A percentile compares a stretch with the other conserved stretches of the same genome.
Evolutionary conservation across 2,888 invertebrate species (phyloP).

Genomic region (Trissolcus japonicus): DNA sequence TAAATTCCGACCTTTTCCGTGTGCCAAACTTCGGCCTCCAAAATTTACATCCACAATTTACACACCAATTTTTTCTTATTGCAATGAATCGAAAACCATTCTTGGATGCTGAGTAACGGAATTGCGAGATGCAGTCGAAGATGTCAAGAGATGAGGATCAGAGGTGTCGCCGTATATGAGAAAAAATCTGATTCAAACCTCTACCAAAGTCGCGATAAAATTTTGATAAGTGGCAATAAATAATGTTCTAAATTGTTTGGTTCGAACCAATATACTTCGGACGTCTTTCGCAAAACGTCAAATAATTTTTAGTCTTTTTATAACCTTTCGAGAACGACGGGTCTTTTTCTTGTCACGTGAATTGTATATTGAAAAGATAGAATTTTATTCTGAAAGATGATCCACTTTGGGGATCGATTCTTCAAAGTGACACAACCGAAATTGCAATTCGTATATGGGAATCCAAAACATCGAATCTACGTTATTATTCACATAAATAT

Average conservation of each 20-base stretch:
- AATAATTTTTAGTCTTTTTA: no score
- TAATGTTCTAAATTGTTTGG: no score
- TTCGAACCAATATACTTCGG: no score
- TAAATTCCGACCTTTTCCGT: conserved; percentile 17
- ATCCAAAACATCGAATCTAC: conserved; percentile 21
- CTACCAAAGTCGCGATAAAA: no score
- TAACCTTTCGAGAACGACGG: background rate
- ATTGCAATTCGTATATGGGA: conserved; percentile 12
- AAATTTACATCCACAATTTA: conserved; percentile 8
- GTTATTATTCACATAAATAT: conserved; percentile 41
- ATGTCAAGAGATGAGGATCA: no score
- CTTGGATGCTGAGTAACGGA: conserved; percentile 19
- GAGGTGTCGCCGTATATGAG: no score
- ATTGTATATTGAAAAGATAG: no score
- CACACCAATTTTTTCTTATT: conserved; percentile 33
- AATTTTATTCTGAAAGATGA: background rate
- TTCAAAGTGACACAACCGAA: conserved; percentile 4
- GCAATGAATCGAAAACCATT: conserved; percentile 25
- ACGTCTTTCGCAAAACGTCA: no score
- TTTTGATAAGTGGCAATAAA: no score
- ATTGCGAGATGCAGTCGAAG: conserved; percentile 32
- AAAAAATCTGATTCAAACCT: conserved; percentile 1
- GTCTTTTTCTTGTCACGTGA: no score
- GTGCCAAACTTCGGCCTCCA: conserved; percentile 1
- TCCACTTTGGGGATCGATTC: conserved; percentile 8